Conservation (phyloP, 2,888 invertebrate species). For the Ichneumoninae sp. region DNA sequence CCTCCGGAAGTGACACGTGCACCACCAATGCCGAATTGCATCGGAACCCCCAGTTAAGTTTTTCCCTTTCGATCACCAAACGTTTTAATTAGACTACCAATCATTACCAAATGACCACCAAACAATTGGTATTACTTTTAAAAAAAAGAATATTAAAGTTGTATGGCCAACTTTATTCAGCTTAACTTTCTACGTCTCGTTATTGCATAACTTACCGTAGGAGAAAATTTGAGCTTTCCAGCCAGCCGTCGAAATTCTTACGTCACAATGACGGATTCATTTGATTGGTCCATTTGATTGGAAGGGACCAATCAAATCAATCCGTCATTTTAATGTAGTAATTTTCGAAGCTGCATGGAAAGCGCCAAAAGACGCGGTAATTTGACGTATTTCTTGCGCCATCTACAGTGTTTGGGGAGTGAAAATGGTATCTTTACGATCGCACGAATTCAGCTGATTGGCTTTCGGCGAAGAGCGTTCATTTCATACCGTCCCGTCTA, state of each 20-base stretch:
- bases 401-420: neutral
- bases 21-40: too few species aligned
- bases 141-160: too few species aligned
- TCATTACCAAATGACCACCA: neutral
- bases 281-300: too few species aligned
- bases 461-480: constrained; percentile 27
- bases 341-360: too few species aligned
- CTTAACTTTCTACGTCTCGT: neutral
- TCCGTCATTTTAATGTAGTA: too few species aligned
- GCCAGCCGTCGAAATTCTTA: too few species aligned
- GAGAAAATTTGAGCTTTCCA: too few species aligned
- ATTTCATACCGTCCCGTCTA: neutral
- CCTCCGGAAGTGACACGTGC: too few species aligned
- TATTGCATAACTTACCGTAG: neutral
- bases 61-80: neutral
- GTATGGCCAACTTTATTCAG: neutral
- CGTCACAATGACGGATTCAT: too few species aligned
- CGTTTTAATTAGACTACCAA: neutral
- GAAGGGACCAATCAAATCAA: neutral
- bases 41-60: too few species aligned
- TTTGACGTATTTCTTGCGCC: neutral
- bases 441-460: constrained; percentile 12
- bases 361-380: neutral
- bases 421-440: neutral
- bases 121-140: neutral